These are phyloP conservation scores for Protomyctophum bolini DNA, from an alignment of 2,113 vertebrate species.

Conservation along the genomic window DNA sequence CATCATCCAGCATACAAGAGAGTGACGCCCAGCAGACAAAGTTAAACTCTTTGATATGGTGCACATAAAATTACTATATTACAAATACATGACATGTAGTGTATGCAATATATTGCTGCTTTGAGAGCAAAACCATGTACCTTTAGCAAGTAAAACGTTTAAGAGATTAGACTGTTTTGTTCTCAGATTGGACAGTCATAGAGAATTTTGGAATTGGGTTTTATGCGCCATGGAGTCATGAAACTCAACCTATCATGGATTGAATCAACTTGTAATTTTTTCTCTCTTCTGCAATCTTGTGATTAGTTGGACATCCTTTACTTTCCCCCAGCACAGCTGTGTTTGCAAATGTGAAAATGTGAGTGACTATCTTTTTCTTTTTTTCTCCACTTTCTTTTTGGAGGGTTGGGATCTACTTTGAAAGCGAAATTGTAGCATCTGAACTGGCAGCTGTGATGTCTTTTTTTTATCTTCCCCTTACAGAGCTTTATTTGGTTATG, in stretches of 20 bases:
- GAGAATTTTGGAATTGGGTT: not conserved
- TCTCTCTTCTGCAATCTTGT: not conserved
- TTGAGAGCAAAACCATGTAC: conserved; percentile 14
- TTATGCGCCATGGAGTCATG: conserved; percentile 9
- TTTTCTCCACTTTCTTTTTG: conserved; percentile 8
- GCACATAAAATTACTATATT: not conserved
- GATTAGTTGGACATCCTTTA: not conserved
- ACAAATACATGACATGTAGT: not conserved
- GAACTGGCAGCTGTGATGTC: conserved; percentile 75
- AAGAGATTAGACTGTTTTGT: not conserved
- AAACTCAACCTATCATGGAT: conserved; percentile 2
- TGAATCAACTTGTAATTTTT: not conserved
- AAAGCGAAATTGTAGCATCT: conserved; percentile 78
- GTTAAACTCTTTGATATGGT: not conserved
- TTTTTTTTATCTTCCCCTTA: conserved; percentile 26
- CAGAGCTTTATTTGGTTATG: conserved; percentile 42
- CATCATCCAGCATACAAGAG: not conserved
- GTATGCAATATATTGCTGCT: conserved; percentile 20
- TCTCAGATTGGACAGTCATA: not conserved
- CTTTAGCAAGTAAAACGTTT: too few relatives aligned
- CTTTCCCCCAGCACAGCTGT: not conserved
- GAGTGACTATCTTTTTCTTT: conserved; percentile 12
- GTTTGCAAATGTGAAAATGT: conserved; percentile 20
- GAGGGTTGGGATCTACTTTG: conserved; percentile 38
- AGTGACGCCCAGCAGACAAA: not conserved